Base-by-base conservation (phyloP, 2,113 vertebrate species). In the Argyrosomus japonicus region DNA sequence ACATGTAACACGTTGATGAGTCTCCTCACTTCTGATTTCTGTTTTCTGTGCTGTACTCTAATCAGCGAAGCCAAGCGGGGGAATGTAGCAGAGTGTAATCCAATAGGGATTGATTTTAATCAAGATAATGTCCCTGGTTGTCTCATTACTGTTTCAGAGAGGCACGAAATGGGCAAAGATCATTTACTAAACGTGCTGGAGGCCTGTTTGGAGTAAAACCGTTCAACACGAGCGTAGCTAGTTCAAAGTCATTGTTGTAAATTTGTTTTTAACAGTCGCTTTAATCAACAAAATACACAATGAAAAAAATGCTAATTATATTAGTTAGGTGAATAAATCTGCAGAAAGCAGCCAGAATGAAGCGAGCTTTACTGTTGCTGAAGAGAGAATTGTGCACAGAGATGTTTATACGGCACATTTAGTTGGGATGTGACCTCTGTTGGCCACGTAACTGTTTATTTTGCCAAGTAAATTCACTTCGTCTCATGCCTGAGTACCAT, bases 71-170 rank as follows among this genome's bases (percentile, higher is more conserved):
- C 76, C 17, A 15, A 72, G 77, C 50, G 13, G n/a, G 79, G 75
- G 83, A 87, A 84, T 68, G 80, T 62, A 54, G 71, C 50, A 48
- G 29, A 0, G 40, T 29, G 57, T 90, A 93, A 93, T 93, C 87
- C 89, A 90, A 90, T 91, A 84, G 79, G 82, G 82, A 96, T 93
- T 90, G 91, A 95, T 95, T 95, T 92, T 88, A 94, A 94, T 93
- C 79, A 90, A 90, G 84, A 90, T 92, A 94, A 95, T 93, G 93
- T 86, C 84, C 81, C 82, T 63, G 65, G 75, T 81, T 81, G 81
- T 88, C 83, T 89, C 90, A 87, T 94, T 90, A 89, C 68, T 68
- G 83, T 64, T 76, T 67, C 72, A 70, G 51, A 88, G 83, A 85
- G 85, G 76, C 79, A 63, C 53, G 14, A 83, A 93, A 87, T 83